These are phyloP conservation scores for Umimayanthus kanabou DNA, from an alignment of 92 coral and sea anemone genomes.

Conservation along the genomic window DNA sequence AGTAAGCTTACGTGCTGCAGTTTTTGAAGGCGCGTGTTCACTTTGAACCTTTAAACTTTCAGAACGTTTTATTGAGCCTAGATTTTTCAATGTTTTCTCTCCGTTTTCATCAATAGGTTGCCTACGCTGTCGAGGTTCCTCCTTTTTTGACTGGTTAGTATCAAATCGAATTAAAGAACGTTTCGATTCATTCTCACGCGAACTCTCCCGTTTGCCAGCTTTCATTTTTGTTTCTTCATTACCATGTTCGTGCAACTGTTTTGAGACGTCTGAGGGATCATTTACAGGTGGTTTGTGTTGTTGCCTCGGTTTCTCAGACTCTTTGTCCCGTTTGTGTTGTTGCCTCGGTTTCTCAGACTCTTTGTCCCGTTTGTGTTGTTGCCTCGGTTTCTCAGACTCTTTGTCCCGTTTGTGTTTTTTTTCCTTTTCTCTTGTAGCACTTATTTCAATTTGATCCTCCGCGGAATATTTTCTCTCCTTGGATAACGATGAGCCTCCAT, in stretches of 20 bases:
- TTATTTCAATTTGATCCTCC: neutral
- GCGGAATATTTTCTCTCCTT: neutral
- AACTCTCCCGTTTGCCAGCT: neutral
- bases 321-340: neutral
- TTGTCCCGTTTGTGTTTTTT: neutral
- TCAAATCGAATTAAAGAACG: neutral
- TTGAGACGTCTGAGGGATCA: neutral
- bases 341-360: neutral
- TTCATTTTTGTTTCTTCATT: neutral
- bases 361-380: constrained; percentile 7
- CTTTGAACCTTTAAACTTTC: neutral
- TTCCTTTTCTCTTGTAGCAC: neutral
- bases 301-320: neutral
- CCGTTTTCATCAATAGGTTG: neutral
- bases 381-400: neutral
- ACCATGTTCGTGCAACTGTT: neutral
- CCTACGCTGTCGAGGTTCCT: neutral
- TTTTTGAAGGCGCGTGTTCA: neutral
- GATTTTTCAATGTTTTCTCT: neutral
- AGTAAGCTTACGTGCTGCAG: neutral
- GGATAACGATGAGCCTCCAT: neutral
- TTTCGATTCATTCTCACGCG: neutral
- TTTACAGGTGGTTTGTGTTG: neutral
- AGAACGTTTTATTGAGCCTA: neutral
- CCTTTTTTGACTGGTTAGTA: neutral